phyloP scores from a whole-genome alignment of 35 echinoderm and acorn worm genomes.

The Ophiothrix spiculata region DNA sequence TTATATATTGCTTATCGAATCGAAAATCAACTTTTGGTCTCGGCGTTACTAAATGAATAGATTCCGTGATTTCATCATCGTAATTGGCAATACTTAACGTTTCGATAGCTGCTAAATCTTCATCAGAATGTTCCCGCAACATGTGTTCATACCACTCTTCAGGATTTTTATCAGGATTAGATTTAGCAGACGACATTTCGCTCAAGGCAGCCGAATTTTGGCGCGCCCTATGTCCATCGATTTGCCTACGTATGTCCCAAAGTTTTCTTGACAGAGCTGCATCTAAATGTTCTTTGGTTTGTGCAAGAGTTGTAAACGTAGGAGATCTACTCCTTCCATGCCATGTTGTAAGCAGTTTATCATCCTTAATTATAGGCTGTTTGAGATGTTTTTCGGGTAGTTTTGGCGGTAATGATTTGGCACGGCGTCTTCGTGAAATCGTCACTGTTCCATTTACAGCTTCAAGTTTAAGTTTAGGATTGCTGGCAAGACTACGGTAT shows the following conservation, averaged over 20 bases:
- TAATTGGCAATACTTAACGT: constrained; percentile 19
- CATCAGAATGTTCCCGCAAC: constrained; percentile 22
- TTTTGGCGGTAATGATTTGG: constrained; percentile 18
- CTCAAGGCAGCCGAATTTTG: constrained; percentile 25
- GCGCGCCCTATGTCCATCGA: constrained; percentile 31
- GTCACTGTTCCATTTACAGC: constrained; percentile 2
- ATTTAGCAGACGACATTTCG: background rate
- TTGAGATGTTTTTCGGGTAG: background rate
- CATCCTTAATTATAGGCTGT: background rate
- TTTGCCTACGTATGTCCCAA: constrained; percentile 18
- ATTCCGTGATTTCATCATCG: constrained; percentile 7
- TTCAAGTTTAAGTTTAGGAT: constrained; percentile 24
- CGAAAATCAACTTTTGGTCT: constrained; percentile 9
- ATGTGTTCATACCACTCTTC: constrained; percentile 30
- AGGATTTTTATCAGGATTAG: background rate
- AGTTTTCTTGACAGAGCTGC: constrained; percentile 26
- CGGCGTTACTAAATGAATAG: background rate
- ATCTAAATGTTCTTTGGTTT: constrained; percentile 19
- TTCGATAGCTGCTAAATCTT: constrained; percentile 28
- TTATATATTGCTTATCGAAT: constrained; percentile 30
- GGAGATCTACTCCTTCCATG: constrained; percentile 19
- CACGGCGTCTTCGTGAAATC: constrained; percentile 7
- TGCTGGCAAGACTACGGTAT: constrained; percentile 17
- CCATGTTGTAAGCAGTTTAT: background rate
- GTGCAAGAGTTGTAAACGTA: constrained; percentile 13